Conservation (phyloP, 2,113 vertebrate species). For the Arenaria interpres region DNA sequence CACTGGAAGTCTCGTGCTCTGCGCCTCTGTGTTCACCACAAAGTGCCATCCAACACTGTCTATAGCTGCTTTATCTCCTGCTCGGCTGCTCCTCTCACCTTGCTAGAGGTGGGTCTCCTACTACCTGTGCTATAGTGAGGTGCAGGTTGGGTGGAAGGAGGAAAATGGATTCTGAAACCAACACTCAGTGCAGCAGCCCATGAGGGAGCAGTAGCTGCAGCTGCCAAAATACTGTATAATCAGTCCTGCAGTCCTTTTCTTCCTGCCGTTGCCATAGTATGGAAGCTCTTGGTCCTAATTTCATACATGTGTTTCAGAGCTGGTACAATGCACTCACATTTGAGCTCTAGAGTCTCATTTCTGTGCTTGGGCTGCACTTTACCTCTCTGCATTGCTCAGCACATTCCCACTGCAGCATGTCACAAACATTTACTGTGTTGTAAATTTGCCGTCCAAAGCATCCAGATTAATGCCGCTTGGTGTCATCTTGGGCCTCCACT, state of each 20-base stretch:
- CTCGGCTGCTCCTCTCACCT: not conserved
- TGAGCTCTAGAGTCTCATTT: not conserved
- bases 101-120: not conserved
- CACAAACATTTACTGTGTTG: rapidly evolving
- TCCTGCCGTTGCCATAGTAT: not conserved
- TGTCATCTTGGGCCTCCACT: not conserved
- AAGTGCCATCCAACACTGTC: not conserved
- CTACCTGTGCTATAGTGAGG: not conserved
- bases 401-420: not conserved
- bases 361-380: not conserved
- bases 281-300: not conserved
- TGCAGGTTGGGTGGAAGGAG: not conserved
- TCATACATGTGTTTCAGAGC: not conserved
- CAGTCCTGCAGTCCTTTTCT: not conserved
- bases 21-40: not conserved
- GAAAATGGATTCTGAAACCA: not conserved
- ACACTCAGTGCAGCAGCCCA: not conserved
- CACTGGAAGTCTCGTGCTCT: not conserved
- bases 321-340: rapidly evolving
- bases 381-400: not conserved
- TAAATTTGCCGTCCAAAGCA: not conserved
- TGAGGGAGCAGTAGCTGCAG: not conserved
- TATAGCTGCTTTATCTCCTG: not conserved
- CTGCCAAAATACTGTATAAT: not conserved
- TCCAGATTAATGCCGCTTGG: not conserved